phyloP scores from a whole-genome alignment of 2,113 vertebrate species.

The Dromas ardeola region DNA sequence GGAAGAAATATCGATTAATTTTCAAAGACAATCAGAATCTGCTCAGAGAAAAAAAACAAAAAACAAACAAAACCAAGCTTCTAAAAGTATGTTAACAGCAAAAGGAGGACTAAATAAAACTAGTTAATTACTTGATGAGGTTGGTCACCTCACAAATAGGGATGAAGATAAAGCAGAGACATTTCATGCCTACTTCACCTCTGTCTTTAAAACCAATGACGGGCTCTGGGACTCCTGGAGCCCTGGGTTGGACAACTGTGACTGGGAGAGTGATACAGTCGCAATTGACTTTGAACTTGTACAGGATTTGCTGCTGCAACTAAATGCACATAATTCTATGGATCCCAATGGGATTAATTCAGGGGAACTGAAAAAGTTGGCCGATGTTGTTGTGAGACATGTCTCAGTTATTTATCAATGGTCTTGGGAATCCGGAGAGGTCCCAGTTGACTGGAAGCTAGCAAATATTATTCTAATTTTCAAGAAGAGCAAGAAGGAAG shows the following conservation, averaged over 20 bases:
- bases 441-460: background rate
- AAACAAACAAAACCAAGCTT: background rate
- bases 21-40: background rate
- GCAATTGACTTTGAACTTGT: background rate
- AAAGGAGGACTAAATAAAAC: background rate
- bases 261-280: background rate
- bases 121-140: background rate
- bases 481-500: background rate
- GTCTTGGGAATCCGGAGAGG: background rate
- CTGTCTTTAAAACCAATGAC: background rate
- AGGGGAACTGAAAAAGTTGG: background rate
- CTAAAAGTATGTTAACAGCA: background rate
- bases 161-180: background rate
- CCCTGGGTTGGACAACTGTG: background rate
- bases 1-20: background rate
- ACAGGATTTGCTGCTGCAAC: background rate
- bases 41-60: background rate
- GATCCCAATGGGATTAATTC: background rate
- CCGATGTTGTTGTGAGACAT: background rate
- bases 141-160: background rate
- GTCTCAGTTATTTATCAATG: background rate
- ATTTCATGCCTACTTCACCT: background rate
- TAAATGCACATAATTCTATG: background rate
- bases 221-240: fast-evolving
- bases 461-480: background rate